Conservation (phyloP, 2,797 vertebrate species). For the Hippopotamyrus pictus region DNA sequence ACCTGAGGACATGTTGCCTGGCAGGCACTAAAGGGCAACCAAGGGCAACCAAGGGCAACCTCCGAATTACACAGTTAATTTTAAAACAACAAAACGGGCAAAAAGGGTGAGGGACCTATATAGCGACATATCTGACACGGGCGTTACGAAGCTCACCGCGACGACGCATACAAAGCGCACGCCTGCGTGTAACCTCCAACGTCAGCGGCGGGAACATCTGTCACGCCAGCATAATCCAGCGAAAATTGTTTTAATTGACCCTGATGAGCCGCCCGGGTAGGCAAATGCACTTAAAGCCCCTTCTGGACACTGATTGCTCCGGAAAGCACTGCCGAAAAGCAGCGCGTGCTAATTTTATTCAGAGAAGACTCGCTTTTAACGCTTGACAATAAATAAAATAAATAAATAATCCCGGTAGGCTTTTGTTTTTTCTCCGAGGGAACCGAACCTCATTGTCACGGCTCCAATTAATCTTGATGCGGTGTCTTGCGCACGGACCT, state of each 20-base stretch:
- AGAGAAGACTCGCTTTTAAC: neutral
- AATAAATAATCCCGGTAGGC: neutral
- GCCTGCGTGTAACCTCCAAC: neutral
- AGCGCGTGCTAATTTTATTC: constrained; percentile 22
- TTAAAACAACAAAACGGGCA: neutral
- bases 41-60: no score
- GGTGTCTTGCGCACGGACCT: constrained; percentile 46
- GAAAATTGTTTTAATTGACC: constrained; percentile 7
- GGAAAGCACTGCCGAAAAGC: constrained; percentile 24
- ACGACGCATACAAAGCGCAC: neutral
- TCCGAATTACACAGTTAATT: neutral
- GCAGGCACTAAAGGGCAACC: neutral
- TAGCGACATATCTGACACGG: neutral
- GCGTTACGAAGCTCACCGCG: neutral
- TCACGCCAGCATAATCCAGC: neutral
- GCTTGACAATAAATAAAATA: constrained; percentile 9
- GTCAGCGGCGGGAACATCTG: neutral
- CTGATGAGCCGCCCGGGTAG: neutral
- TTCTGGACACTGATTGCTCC: constrained; percentile 2
- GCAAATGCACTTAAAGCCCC: neutral
- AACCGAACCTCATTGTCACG: constrained; percentile 38
- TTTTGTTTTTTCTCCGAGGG: constrained; percentile 24
- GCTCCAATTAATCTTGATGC: constrained; percentile 44
- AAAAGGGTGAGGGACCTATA: neutral
- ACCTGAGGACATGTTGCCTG: neutral